Conservation (phyloP, 2,113 vertebrate genomes). For the Pipa parva region DNA sequence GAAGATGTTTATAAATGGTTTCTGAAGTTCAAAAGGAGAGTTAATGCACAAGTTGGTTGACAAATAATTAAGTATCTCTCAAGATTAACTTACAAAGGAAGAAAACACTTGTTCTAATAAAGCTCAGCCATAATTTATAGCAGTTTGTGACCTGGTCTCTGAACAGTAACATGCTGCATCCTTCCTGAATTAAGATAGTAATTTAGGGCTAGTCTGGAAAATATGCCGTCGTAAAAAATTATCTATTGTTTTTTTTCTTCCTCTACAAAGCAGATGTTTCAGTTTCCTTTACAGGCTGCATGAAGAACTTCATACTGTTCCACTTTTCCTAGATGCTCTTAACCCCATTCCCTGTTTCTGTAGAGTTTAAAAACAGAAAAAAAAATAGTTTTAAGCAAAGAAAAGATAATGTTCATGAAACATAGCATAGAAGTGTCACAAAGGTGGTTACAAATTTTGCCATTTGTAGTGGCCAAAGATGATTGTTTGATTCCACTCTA, state of each 20-base stretch:
- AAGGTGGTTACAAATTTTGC: too few species aligned
- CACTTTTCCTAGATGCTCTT: constrained; percentile 7
- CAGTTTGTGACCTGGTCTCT: constrained; percentile 25
- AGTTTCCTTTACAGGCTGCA: constrained; percentile 39
- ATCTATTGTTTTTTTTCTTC: constrained; percentile 51
- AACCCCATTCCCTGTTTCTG: background rate
- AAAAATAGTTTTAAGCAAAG: background rate
- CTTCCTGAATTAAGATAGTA: constrained; percentile 31
- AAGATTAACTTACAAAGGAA: background rate
- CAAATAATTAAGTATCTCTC: too few species aligned
- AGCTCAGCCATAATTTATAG: background rate
- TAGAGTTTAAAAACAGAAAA: background rate
- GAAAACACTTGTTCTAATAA: background rate
- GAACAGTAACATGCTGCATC: constrained; percentile 15
- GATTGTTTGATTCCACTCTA: too few species aligned
- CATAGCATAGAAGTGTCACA: too few species aligned
- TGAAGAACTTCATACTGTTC: constrained; percentile 16
- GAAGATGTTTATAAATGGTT: too few species aligned
- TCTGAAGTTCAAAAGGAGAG: too few species aligned
- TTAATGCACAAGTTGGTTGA: too few species aligned
- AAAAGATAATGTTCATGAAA: too few species aligned
- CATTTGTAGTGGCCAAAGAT: too few species aligned
- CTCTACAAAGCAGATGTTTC: constrained; percentile 34
- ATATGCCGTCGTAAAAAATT: constrained; percentile 27
- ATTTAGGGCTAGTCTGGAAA: constrained; percentile 26